Conservation (phyloP, 1,140 invertebrate species). For the Ericerus pela region DNA sequence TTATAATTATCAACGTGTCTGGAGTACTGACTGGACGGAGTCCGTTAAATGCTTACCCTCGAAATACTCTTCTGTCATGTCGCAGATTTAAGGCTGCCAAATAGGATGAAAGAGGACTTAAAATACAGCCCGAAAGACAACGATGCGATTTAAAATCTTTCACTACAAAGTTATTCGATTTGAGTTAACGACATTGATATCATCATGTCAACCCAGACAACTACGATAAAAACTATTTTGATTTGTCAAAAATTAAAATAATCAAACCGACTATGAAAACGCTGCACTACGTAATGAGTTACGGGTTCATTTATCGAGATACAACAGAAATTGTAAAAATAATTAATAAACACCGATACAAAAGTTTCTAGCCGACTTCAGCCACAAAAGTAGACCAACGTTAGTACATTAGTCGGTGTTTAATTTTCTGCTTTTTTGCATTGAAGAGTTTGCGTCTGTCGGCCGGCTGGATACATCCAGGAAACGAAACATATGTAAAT, state of each 20-base stretch:
- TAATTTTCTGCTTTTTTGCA: not conserved
- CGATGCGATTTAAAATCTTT: not conserved
- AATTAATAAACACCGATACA: not conserved
- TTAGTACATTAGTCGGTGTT: not conserved
- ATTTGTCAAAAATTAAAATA: not conserved
- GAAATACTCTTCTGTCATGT: slow-evolving; percentile 6
- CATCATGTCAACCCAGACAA: not conserved
- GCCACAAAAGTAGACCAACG: not conserved
- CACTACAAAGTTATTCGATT: not conserved
- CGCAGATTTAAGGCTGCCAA: not conserved
- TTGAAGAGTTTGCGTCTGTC: not conserved
- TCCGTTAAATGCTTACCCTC: not conserved
- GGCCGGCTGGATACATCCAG: slow-evolving; percentile 2
- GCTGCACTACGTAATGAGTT: not conserved
- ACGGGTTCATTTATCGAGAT: not conserved
- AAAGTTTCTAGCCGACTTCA: too few relatives aligned
- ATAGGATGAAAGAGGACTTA: not conserved
- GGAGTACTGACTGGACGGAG: not conserved
- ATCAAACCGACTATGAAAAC: too few relatives aligned
- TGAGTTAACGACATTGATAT: not conserved
- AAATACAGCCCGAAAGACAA: not conserved
- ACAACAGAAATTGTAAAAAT: not conserved
- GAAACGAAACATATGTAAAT: too few relatives aligned
- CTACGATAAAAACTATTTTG: not conserved
- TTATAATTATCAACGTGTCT: not conserved